These are phyloP conservation scores for Malacoctenus gilli DNA, from an alignment of 2,797 vertebrate species.

Conservation along the genomic window DNA sequence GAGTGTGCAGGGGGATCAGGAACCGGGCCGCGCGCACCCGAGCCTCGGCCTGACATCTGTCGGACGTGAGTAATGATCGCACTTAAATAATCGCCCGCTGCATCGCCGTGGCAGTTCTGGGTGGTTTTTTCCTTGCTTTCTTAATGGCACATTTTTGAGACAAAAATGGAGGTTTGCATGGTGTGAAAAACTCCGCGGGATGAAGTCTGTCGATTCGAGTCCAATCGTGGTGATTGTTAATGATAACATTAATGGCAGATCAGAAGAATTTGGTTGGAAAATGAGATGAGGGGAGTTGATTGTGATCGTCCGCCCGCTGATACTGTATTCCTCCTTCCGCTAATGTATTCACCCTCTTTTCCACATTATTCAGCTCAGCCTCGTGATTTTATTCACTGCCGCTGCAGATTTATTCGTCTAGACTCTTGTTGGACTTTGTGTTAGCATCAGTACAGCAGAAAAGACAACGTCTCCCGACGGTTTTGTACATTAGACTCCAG, in stretches of 20 bases:
- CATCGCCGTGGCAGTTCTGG: not conserved
- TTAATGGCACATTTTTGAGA: not conserved
- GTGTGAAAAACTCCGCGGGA: not conserved
- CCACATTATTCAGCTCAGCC: not conserved
- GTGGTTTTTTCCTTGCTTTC: not conserved
- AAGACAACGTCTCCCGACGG: not conserved
- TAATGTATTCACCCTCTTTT: conserved; percentile 7
- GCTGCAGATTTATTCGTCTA: too few species aligned
- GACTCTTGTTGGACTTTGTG: not conserved
- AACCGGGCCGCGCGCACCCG: not conserved
- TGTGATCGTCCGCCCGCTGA: conserved; percentile 3
- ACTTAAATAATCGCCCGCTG: not conserved
- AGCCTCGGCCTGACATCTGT: conserved; percentile 7
- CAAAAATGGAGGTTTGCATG: not conserved
- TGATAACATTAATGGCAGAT: not conserved
- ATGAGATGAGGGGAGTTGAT: not conserved
- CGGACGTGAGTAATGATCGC: conserved; percentile 6
- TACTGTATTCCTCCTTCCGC: not conserved
- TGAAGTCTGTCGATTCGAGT: not conserved
- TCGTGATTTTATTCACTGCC: not conserved
- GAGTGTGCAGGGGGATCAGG: not conserved
- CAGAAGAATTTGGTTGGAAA: not conserved
- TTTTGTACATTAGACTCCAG: not conserved
- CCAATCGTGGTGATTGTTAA: conserved; percentile 3
- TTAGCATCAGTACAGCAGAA: conserved; percentile 6